A percentile compares a stretch with the other conserved stretches of the same genome.
phyloP scores from a whole-genome alignment of 2,797 vertebrate genomes.

The Avahi laniger region DNA sequence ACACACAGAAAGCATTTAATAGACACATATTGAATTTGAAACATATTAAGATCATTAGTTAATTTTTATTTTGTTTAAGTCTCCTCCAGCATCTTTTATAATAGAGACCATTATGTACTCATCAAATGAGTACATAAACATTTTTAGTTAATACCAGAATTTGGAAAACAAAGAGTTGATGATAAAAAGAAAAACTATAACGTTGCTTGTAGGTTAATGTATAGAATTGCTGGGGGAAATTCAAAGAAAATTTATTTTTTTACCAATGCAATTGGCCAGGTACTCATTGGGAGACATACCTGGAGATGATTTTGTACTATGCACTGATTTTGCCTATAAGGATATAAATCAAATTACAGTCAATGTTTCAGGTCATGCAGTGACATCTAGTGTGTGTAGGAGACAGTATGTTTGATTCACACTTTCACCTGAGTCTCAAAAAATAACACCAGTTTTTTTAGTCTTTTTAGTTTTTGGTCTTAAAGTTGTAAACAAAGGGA shows the following conservation, averaged over 20 bases:
- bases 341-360: conserved; percentile 43
- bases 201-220: background rate
- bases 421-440: background rate
- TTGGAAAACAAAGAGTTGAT: background rate
- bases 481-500: conserved; percentile 14
- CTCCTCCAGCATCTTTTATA: background rate
- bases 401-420: conserved; percentile 36
- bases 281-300: background rate
- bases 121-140: background rate
- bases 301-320: background rate
- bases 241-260: background rate
- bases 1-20: background rate
- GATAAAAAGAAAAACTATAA: background rate
- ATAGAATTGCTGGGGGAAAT: background rate
- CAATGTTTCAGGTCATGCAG: conserved; percentile 72
- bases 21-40: background rate
- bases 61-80: background rate
- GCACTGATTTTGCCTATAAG: background rate
- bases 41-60: background rate
- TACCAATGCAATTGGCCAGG: background rate
- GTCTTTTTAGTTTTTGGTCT: background rate
- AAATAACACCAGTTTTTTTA: background rate
- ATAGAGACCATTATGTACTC: background rate
- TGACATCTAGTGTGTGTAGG: conserved; percentile 80
- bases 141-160: conserved; percentile 31